Evolutionary conservation across 2,113 vertebrate species (phyloP).

Genomic region (Protobothrops flavoviridis): DNA sequence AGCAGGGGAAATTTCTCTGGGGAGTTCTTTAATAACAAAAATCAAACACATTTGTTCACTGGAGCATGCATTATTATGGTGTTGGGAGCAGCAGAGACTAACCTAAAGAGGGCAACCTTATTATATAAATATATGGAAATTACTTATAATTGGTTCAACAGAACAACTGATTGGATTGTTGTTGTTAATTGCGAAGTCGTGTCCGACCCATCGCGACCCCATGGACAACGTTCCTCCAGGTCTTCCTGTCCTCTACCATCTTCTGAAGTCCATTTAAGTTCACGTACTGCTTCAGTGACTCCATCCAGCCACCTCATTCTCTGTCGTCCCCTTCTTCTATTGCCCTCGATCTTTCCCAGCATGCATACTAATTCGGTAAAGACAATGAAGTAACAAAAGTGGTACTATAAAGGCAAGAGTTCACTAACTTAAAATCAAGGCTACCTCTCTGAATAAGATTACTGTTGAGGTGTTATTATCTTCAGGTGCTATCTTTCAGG

Average conservation of each 20-base stretch:
- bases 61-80: not conserved
- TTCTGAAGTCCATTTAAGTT: too few relatives aligned
- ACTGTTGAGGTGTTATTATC: not conserved
- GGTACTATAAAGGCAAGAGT: not conserved
- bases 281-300: too few relatives aligned
- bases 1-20: not conserved
- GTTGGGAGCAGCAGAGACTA: not conserved
- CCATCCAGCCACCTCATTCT: too few relatives aligned
- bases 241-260: too few relatives aligned
- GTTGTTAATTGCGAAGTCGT: too few relatives aligned
- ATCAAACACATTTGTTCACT: not conserved
- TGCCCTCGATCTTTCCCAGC: too few relatives aligned
- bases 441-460: not conserved
- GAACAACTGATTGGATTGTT: not conserved
- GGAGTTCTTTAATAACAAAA: not conserved
- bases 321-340: too few relatives aligned
- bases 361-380: not conserved
- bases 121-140: not conserved
- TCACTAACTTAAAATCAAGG: not conserved
- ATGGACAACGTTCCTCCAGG: too few relatives aligned
- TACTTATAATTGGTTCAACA: not conserved
- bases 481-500: not conserved
- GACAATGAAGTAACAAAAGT: not conserved
- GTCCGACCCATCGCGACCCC: too few relatives aligned
- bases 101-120: not conserved